Evolutionary conservation across 2,797 vertebrate species (phyloP).

Genomic region (Lophotriccus pileatus): DNA sequence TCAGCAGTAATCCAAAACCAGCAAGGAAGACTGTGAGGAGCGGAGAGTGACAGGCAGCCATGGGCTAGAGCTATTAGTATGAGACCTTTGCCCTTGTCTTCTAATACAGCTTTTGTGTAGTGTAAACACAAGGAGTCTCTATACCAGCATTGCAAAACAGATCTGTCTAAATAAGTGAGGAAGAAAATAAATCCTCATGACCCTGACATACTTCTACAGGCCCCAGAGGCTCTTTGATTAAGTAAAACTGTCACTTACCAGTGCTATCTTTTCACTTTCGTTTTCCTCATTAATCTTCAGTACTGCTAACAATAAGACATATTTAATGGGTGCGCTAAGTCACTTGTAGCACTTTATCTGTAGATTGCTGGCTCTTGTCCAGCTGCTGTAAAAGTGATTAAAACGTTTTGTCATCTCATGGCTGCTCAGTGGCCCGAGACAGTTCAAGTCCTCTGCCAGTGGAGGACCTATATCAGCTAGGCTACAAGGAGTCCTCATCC

Average conservation of each 20-base stretch:
- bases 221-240: conserved; percentile 11
- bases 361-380: conserved; percentile 9
- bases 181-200: background rate
- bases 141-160: background rate
- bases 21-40: background rate
- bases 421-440: background rate
- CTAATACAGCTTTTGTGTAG: background rate
- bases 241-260: conserved; percentile 33
- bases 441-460: background rate
- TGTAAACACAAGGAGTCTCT: background rate
- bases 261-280: conserved; percentile 16
- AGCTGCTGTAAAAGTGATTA: conserved; percentile 15
- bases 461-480: background rate
- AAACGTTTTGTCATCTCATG: background rate
- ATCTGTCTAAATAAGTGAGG: background rate
- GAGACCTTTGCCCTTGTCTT: conserved; percentile 17
- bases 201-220: background rate
- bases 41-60: background rate
- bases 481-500: background rate
- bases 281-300: conserved; percentile 35
- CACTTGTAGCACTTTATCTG: conserved; percentile 10
- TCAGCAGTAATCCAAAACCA: background rate
- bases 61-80: background rate
- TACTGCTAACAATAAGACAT: conserved; percentile 5
- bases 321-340: background rate